Evolutionary conservation across 2,888 invertebrate genomes (phyloP).

Genomic region (Eilema depressum): DNA sequence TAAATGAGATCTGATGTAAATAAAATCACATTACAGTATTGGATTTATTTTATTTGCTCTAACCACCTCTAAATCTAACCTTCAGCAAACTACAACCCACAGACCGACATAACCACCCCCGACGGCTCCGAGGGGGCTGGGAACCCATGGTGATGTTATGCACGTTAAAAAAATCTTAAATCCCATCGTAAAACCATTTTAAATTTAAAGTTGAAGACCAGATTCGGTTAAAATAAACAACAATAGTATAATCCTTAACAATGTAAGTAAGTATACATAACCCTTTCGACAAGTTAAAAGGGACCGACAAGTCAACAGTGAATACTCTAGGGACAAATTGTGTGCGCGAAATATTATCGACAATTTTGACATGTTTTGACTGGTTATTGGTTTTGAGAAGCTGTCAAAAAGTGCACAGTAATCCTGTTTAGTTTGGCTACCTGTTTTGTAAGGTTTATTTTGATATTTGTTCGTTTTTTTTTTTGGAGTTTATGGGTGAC

Average conservation of each 20-base stretch:
- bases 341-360: conserved; percentile 70
- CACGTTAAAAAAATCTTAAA: too few relatives aligned
- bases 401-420: conserved; percentile 67
- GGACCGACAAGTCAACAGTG: conserved; percentile 62
- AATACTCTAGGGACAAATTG: conserved; percentile 67
- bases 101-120: too few relatives aligned
- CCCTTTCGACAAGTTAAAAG: conserved; percentile 70
- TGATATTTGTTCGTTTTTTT: background rate
- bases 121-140: too few relatives aligned
- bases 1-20: too few relatives aligned
- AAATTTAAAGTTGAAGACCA: conserved; percentile 14
- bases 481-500: background rate
- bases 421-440: conserved; percentile 69
- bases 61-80: too few relatives aligned
- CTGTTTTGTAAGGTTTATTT: conserved; percentile 53
- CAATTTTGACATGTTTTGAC: conserved; percentile 83
- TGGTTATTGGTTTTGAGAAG: conserved; percentile 66
- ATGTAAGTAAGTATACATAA: conserved; percentile 58
- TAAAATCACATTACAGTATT: too few relatives aligned
- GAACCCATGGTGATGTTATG: too few relatives aligned
- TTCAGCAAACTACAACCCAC: too few relatives aligned
- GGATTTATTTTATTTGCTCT: too few relatives aligned
- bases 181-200: background rate
- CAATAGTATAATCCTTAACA: conserved; percentile 58
- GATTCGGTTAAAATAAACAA: conserved; percentile 55